These are phyloP conservation scores for Odontocolon sp. DNA, from an alignment of 2,888 invertebrate genomes.

Conservation along the genomic window DNA sequence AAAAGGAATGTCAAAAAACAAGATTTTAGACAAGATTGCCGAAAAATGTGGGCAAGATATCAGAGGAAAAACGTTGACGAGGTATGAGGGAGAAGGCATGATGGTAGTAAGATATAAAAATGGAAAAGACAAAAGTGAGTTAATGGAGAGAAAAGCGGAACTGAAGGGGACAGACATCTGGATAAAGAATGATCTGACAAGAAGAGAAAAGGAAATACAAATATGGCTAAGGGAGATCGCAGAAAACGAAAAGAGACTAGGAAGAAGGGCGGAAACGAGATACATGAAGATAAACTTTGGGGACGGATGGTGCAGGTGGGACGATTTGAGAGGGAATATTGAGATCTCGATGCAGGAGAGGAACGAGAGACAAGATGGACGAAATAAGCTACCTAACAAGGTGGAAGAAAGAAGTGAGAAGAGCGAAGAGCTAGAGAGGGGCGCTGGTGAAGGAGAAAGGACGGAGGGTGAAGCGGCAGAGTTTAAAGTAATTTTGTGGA, in stretches of 20 bases:
- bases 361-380: background rate
- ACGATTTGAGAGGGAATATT: slow-evolving; percentile 10
- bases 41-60: slow-evolving; percentile 17
- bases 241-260: slow-evolving; percentile 13
- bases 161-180: background rate
- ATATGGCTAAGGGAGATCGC: background rate
- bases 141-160: background rate
- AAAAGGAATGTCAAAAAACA: background rate
- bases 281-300: slow-evolving; percentile 25
- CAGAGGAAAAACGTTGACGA: background rate
- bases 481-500: background rate
- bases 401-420: slow-evolving; percentile 1
- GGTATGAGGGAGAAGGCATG: background rate
- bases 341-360: slow-evolving; percentile 1
- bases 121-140: background rate
- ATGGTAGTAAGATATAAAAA: slow-evolving; percentile 22
- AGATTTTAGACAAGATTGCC: background rate
- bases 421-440: background rate
- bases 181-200: slow-evolving; percentile 17
- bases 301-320: slow-evolving; percentile 18
- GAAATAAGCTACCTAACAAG: background rate
- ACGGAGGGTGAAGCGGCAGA: background rate
- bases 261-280: slow-evolving; percentile 13
- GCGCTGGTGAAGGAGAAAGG: background rate
- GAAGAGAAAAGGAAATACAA: slow-evolving; percentile 6